Evolutionary conservation across 2,888 invertebrate genomes (phyloP), one percentile per base, ranked within the genome.

Genomic region (Hemicrepidius hirtus): DNA sequence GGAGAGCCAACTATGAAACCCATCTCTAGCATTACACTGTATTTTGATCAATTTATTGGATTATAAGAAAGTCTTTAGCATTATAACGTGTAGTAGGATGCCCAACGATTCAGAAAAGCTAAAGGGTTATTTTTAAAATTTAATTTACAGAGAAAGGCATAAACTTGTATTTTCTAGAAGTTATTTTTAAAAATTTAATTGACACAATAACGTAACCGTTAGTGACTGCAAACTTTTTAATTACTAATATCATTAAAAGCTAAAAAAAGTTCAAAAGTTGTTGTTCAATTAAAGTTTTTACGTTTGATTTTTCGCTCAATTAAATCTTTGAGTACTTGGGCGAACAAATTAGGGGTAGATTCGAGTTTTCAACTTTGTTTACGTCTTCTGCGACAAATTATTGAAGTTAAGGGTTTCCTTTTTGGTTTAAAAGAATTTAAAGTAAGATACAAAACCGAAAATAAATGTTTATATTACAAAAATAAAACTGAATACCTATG

Each of bases 191-290:
- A 32, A 32, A 32, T 32, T 32, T 32, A 5, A 32, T 2, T 9
- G 9, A 9, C 32, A 6, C 32, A 5, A 32, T 32, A 32, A 32
- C 9, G 32, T 9, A 1, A 32, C 32, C 9, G 4, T 32, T 9
- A 32, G 7, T 9, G 9, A 18, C 46, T 18, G 0, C n/a, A 37
- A 57, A 57, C 57, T 57, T 57, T 57, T 57, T 57, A 57, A 57
- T 57, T 57, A n/a, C n/a, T n/a, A 57, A 57, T 18, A 37, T n/a
- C 24, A 37, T 57, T 57, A 57, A 57, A 57, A 57, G 24, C 50
- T 24, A 16, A 21, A 28, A 21, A 20, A 28, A 53, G n/a, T 24
- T 13, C 4, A 53, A 28, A 53, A 53, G 20, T 21, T 53, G 53
- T 28, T 46, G 21, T 7, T 28, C 28, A 18, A 28, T 21, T 53